Evolutionary conservation across 2,888 invertebrate species (phyloP).

Genomic region (Apotomis betuletana): DNA sequence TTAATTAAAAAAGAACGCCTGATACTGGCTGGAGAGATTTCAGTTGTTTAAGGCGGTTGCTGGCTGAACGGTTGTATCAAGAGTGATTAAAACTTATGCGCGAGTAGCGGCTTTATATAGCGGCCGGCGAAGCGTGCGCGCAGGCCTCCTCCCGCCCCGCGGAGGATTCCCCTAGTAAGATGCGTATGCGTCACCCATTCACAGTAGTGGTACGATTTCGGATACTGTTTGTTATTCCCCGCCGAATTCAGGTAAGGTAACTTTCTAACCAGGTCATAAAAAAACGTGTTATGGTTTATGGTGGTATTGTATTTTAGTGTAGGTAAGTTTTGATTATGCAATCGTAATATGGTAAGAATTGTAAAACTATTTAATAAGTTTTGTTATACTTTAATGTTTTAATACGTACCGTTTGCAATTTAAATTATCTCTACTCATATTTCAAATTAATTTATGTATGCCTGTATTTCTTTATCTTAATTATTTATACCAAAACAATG

Average conservation of each 20-base stretch:
- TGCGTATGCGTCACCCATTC: conserved; percentile 54
- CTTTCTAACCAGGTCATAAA: conserved; percentile 10
- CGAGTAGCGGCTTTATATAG: conserved; percentile 48
- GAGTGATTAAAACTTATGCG: conserved; percentile 53
- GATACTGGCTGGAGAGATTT: conserved; percentile 13
- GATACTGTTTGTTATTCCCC: conserved; percentile 37
- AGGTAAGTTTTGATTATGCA: background rate
- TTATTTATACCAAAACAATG: no score
- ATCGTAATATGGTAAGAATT: background rate
- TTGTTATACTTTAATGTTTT: no score
- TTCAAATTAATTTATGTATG: no score
- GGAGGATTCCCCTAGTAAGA: conserved; percentile 53
- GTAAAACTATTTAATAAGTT: no score
- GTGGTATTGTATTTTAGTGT: background rate
- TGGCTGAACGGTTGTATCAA: conserved; percentile 41
- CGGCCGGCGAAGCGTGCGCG: conserved; percentile 39
- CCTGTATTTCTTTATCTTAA: no score
- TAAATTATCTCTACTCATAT: no score
- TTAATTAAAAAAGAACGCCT: conserved; percentile 25
- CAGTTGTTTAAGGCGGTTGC: conserved; percentile 19
- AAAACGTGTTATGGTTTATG: conserved; percentile 2
- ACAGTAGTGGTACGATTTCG: conserved; percentile 41
- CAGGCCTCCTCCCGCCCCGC: conserved; percentile 47
- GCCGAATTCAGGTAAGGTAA: conserved; percentile 22
- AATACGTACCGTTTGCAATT: no score